phyloP scores from a whole-genome alignment of 2,797 vertebrate genomes.

The Lithobates sylvaticus region DNA sequence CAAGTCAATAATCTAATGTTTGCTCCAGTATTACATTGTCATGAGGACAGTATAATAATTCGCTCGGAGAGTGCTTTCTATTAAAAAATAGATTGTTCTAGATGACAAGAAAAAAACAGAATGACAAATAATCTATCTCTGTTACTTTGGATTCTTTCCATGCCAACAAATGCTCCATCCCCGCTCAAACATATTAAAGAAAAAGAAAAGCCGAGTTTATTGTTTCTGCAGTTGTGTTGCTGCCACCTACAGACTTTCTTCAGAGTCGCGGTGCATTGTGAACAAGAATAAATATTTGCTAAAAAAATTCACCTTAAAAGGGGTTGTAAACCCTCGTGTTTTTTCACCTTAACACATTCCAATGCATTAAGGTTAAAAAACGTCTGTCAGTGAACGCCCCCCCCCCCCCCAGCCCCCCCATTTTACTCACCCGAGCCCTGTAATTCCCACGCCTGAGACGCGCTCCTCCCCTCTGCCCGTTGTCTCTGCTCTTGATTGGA shows the following conservation, averaged over 20 bases:
- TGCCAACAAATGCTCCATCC: conserved; percentile 43
- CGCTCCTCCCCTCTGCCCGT: no score
- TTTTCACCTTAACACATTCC: no score
- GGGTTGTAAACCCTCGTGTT: no score
- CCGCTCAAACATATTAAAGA: conserved; percentile 27
- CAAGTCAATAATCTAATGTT: conserved; percentile 51
- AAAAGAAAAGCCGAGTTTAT: background rate
- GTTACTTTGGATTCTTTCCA: conserved; percentile 39
- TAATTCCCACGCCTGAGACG: no score
- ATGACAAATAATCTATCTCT: conserved; percentile 53
- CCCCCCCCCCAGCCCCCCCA: no score
- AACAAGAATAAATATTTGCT: conserved; percentile 9
- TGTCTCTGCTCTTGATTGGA: no score
- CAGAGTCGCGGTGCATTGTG: background rate
- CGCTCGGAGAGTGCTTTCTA: conserved; percentile 28
- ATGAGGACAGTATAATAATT: conserved; percentile 49
- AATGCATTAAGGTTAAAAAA: no score
- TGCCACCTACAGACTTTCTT: conserved; percentile 50
- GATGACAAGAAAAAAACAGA: conserved; percentile 47
- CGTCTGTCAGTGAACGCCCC: no score
- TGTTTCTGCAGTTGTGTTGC: conserved; percentile 14
- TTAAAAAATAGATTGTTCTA: conserved; percentile 54
- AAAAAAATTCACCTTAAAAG: background rate
- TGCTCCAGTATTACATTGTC: conserved; percentile 50
- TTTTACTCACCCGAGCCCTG: no score